Base-by-base conservation (phyloP, 2,888 invertebrate species). In the Ceramica pisi region DNA sequence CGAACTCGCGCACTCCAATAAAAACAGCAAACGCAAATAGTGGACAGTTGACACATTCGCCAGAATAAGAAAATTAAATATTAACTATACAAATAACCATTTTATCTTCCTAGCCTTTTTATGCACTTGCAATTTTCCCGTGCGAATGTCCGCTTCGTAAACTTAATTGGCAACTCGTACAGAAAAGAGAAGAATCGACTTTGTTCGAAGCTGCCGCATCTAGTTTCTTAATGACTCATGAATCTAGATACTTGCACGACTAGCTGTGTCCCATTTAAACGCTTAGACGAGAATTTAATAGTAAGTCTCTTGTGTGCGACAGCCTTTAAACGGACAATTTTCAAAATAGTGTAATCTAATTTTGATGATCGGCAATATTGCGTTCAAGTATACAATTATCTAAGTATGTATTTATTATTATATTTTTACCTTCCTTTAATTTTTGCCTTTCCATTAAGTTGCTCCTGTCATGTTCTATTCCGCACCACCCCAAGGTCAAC, bases 161-260 rank as follows among this genome's bases (percentile, higher is more conserved):
- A 67, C 70, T 70, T 75, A 81, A 81, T 81, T 81, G 75, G 66
- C 55, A 57, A 71, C 14, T 46, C 51, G 55, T 51, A 68, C 31
- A 66, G 51, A 31, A 76, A 73, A 71, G 55, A 81, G 71, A 67
- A 76, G 61, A 66, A 79, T 75, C 73, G 69, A 73, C 73, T 79
- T 81, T 66, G 70, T 72, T 71, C 60, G 55, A 81, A 71, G 79
- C 66, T 67, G 64, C 73, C 51, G 66, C 61, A 78, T 81, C 71
- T 67, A 75, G 59, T 57, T 73, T 69, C 73, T 79, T 81, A 82
- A 81, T 81, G 75, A 78, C 70, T 75, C 79, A 81, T 75, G 78
- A 78, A 75, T 78, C 75, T 71, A 75, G 67, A 67, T 72, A 66
- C 66, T 78, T 57, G 68, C 56, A 44, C 63, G 35, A 65, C 72